Evolutionary conservation across 2,888 invertebrate species (phyloP), one percentile per base, ranked within the genome.

Genomic region (Tipula confusa): DNA sequence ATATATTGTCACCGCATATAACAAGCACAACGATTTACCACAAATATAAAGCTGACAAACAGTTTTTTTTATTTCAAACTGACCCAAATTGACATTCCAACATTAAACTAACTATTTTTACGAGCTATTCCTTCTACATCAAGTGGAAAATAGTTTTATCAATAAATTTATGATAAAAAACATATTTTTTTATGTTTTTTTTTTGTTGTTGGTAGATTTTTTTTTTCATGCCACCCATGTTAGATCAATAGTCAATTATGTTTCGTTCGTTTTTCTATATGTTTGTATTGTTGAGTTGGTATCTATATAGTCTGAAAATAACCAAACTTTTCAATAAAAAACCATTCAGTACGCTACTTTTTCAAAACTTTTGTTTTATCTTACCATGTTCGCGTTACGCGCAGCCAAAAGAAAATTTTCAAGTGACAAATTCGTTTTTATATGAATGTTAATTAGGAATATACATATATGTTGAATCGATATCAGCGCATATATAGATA

Each of bases 101-200:
- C 64, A 64, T 64, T 64, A 64, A 64, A 64, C 64, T 24, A 64
- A 64, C 64, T 18, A 64, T 64, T 18, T 64, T 64, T 64, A 64
- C 11, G 64, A 64, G 64, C 11, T 64, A 64, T 64, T 64, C 64
- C 24, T 64, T 64, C 24, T 3, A 64, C 24, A 24, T 64, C 24
- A 64, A 64, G 64, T 64, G 64, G 64, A 64, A 64, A 64, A 64
- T 64, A 64, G 64, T 64, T 64, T 64, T 64, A 64, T 64, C 64
- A 64, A 64, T 64, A 64, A 64, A 64, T 64, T 64, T 64, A 64
- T 64, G 64, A 64, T 64, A 64, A 24, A 64, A 64, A 64, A 18
- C 64, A 64, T 64, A 64, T 64, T 64, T n/a, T n/a, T 64, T 64
- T 64, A 64, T 64, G 64, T 9, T 43, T 15, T n/a, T 15, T 43